Base-by-base conservation (phyloP, 2,113 vertebrate genomes). In the Phainopepla nitens region DNA sequence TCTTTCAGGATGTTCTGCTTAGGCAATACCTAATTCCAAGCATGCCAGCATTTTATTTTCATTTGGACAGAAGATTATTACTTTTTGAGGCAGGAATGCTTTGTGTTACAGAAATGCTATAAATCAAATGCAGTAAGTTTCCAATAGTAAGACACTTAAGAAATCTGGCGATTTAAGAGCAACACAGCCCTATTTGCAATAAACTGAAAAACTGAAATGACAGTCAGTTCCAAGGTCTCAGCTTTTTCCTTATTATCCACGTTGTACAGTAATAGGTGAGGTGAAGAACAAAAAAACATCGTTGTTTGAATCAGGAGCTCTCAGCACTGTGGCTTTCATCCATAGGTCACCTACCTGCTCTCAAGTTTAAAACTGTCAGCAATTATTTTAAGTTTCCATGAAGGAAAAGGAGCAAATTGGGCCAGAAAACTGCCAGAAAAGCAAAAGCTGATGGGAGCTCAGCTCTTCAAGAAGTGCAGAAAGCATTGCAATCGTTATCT, bases 231-330 rank as follows among this genome's bases (percentile, higher is more conserved):
- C 87, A 88, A 78, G 93, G 77, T 92, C 86, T 87, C 88, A 31
- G 47, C 41, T 89, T 93, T 71, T 81, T 71, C 61, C 72, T 94
- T 92, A 61, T 94, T 93, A 96, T 65, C 72, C 18, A 1, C 68
- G 91, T 78, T 95, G 68, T 89, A 93, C 90, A 87, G 68, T 95
- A 93, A 86, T 41, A 93, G 72, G 61, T 75, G 85, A 96, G 76
- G 68, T 69, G 69, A 93, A 93, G 69, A 96, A 90, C 0, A 4
- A 92, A 94, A 94, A 92, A 72, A 41, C 22, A 18, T 78, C 93
- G 84, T 20, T 89, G 88, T 90, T 93, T 80, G 90, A 93, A 82
- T 90, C 57, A 78, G 79, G 28, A 83, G 72, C 60, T 83, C 68
- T 83, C 82, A 89, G 86, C 60, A 17, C 69, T 64, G 51, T 53